Base-by-base conservation (phyloP, 2,888 invertebrate genomes). In the Endotricha flammealis region DNA sequence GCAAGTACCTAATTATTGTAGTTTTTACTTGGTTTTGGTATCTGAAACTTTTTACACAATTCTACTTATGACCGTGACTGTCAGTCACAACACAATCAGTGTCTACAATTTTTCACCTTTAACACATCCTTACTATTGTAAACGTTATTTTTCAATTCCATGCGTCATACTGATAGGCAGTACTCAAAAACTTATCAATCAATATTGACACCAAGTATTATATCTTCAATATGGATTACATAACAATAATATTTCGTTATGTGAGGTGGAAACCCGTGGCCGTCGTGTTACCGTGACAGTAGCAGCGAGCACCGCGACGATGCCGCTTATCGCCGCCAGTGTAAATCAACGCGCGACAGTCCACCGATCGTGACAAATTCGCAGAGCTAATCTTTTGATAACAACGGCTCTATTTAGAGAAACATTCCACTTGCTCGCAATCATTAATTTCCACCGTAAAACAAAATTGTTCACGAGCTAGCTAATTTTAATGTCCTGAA, bases 331-430 rank as follows among this genome's bases (percentile, higher is more conserved):
- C 80, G 66, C 48, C 45, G 43, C 42, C 50, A 42, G 50, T 62
- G 69, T 81, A 80, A 82, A 81, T 83, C 79, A 79, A 61, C 64
- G 61, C 47, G 58, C 65, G 81, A 81, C 80, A 75, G 74, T 65
- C 57, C 65, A 66, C 74, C 73, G 65, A 74, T 79, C 82, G 83
- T 81, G 74, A 79, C 80, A 80, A 83, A 83, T 83, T 76, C 76
- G 57, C 73, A 54, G 65, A 69, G 74, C 71, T 71, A 74, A 70
- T 76, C 75, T 71, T 69, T 64, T 70, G 80, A 82, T 82, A 81
- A 78, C 66, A 55, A 44, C 44, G 44, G 31, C 41, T 52, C 54
- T 57, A 48, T 50, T 48, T 54, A 49, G 45, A 41, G 11, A 23
- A 17, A 28, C 29, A 10, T 11, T 12, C 8, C 14, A 9, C 6